Evolutionary conservation across 2,888 invertebrate genomes (phyloP), one percentile per base, ranked within the genome.

Genomic region (Heliconius ismenius): DNA sequence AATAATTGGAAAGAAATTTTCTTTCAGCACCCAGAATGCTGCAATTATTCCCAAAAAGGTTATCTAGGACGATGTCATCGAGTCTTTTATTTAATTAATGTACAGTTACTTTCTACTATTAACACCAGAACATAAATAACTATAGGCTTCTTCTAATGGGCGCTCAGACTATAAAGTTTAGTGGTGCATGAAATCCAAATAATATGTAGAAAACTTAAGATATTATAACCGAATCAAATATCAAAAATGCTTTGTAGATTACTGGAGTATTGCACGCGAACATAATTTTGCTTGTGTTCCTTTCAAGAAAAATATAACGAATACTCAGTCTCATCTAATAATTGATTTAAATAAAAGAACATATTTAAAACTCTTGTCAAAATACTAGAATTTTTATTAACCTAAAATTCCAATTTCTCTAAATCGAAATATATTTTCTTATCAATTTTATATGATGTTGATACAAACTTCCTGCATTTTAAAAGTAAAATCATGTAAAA

Each of bases 181-280:
- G 68, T 80, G 77, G 81, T 80, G 80, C 81, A 72, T 81, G 80
- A 80, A 81, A 81, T 79, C 49, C 43, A 67, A 79, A 76, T 73
- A 75, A 74, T 76, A 79, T 77, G 76, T 76, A 68, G 77, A 78
- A 78, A 80, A 78, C 78, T 77, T 60, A 74, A 62, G 67, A 73
- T 73, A 68, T 74, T 79, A 72, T 65, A 75, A 77, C 80, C 79
- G 79, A 76, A 78, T 67, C 79, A 67, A 77, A 81, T 81, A 78
- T 73, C 75, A 43, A 63, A 76, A 77, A 75, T 74, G 72, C 39
- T 76, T 76, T 63, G 76, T 77, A 75, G 74, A 64, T 72, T 74
- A 76, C 32, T 77, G 77, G 77, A 73, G 77, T 78, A 73, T 79
- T 77, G 78, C 80, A 78, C 75, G 75, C 68, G 69, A 72, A 67